Conservation (phyloP, 2,797 vertebrate species). For the Lagodon rhomboides region DNA sequence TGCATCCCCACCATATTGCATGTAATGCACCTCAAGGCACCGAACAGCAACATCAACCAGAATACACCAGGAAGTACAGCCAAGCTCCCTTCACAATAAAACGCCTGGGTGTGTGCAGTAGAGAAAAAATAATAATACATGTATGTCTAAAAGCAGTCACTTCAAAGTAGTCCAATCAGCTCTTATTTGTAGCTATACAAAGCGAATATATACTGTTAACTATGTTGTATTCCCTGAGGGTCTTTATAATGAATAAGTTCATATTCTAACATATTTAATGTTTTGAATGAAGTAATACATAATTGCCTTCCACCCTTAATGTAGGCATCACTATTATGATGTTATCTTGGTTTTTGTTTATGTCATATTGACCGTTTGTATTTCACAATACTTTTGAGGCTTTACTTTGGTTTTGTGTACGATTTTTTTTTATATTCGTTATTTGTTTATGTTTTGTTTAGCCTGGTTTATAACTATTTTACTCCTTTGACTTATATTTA, state of each 20-base stretch:
- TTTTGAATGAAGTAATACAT: not conserved
- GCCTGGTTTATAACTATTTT: too few relatives aligned
- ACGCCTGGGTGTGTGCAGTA: not conserved
- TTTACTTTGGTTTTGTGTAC: too few relatives aligned
- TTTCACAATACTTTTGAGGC: too few relatives aligned
- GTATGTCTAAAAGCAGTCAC: not conserved
- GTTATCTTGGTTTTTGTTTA: not conserved
- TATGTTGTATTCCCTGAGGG: not conserved
- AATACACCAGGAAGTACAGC: not conserved
- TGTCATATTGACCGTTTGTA: too few relatives aligned
- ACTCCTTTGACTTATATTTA: too few relatives aligned
- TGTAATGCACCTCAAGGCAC: not conserved
- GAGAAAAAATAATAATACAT: not conserved
- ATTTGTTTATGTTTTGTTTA: too few relatives aligned
- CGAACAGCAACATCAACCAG: not conserved
- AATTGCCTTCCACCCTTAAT: not conserved
- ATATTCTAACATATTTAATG: not conserved
- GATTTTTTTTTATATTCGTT: too few relatives aligned
- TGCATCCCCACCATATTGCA: conserved; percentile 18
- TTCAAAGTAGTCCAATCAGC: not conserved
- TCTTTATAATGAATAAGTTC: not conserved
- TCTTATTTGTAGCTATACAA: too few relatives aligned
- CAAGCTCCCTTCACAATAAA: conserved; percentile 52
- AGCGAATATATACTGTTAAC: not conserved
- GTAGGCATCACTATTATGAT: not conserved